Conservation (phyloP, 2,888 invertebrate genomes). For the Pollenia labialis region DNA sequence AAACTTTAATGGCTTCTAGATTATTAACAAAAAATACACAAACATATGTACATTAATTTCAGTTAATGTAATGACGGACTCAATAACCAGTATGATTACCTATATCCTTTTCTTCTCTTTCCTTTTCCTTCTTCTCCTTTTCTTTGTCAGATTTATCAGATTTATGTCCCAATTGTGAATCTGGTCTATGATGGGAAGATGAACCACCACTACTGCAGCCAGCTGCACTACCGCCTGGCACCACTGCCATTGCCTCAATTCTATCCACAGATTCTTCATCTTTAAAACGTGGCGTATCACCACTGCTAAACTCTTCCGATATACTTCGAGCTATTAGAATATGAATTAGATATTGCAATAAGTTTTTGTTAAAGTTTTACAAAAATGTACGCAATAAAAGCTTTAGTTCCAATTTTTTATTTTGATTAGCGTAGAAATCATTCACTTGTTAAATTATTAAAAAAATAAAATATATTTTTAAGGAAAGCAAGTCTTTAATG, state of each 20-base stretch:
- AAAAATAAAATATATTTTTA: background rate
- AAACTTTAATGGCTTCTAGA: constrained; percentile 97
- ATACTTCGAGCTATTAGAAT: constrained; percentile 92
- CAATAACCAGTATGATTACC: constrained; percentile 85
- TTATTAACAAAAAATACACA: constrained; percentile 64
- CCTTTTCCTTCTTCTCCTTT: constrained; percentile 90
- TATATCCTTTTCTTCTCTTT: constrained; percentile 91
- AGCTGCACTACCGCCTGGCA: constrained; percentile 76
- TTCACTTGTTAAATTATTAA: constrained; percentile 55
- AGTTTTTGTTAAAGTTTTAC: background rate
- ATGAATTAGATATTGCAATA: constrained; percentile 18
- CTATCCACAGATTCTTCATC: constrained; percentile 85
- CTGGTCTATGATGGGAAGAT: constrained; percentile 84
- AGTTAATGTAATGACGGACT: background rate
- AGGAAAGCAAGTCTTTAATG: constrained; percentile 23
- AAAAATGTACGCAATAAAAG: background rate
- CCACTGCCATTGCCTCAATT: constrained; percentile 80
- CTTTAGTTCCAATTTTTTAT: constrained; percentile 9
- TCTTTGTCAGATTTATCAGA: constrained; percentile 86
- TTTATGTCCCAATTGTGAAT: constrained; percentile 82
- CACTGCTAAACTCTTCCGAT: constrained; percentile 98
- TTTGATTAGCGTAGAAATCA: constrained; percentile 65
- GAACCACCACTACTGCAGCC: constrained; percentile 78
- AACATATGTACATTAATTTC: background rate
- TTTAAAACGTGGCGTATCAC: constrained; percentile 88